These are phyloP conservation scores for Pogonomyrmex californicus DNA, from an alignment of 1,140 invertebrate species.

Conservation along the genomic window DNA sequence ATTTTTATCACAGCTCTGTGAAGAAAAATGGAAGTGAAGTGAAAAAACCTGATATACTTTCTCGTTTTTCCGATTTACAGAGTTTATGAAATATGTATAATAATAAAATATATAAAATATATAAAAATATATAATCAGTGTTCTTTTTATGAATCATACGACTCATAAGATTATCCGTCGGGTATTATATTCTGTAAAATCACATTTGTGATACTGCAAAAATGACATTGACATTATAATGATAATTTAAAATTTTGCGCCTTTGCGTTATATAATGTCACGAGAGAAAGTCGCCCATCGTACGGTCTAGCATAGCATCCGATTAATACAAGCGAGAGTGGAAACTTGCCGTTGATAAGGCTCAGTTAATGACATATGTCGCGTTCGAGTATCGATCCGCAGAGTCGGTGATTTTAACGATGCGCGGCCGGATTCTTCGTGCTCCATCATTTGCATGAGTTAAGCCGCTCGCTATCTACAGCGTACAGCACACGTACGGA, in stretches of 20 bases:
- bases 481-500: background rate
- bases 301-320: background rate
- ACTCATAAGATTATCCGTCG: background rate
- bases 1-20: background rate
- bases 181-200: background rate
- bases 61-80: background rate
- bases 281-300: background rate
- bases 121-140: background rate
- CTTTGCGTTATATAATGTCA: background rate
- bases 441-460: too few species aligned
- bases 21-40: background rate
- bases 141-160: background rate
- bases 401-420: background rate
- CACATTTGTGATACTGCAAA: background rate
- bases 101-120: too few species aligned
- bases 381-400: background rate
- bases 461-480: too few species aligned
- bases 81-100: too few species aligned
- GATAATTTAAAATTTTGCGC: constrained; percentile 6
- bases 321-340: background rate
- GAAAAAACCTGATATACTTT: background rate
- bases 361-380: constrained; percentile 25
- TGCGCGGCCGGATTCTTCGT: background rate
- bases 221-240: background rate
- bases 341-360: constrained; percentile 8